These are phyloP conservation scores for Nomada flava DNA, from an alignment of 2,888 invertebrate species.

Conservation along the genomic window DNA sequence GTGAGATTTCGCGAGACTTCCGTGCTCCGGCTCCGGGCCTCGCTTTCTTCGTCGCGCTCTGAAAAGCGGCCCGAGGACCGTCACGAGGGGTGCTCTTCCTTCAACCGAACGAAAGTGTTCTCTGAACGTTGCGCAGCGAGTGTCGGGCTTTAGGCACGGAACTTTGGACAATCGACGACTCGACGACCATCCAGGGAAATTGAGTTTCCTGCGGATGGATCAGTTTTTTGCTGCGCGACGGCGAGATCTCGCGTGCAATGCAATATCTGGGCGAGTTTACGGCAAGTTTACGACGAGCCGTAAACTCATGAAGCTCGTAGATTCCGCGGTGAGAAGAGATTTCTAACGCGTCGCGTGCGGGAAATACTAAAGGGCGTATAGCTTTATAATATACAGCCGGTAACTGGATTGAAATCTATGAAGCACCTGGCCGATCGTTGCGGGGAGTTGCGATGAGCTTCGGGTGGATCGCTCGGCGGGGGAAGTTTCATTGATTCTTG, in stretches of 20 bases:
- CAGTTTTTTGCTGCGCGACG: neutral
- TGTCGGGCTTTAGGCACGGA: no score
- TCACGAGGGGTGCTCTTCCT: neutral
- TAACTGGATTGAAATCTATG: slow-evolving; percentile 46
- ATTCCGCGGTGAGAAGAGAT: slow-evolving; percentile 25
- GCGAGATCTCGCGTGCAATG: slow-evolving; percentile 10
- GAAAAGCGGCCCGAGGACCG: slow-evolving; percentile 10
- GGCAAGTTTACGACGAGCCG: slow-evolving; percentile 41
- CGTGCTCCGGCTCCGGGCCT: slow-evolving; percentile 9
- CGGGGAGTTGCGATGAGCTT: slow-evolving; percentile 24
- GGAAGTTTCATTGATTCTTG: no score
- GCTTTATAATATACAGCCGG: slow-evolving; percentile 29
- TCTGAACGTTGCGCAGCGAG: neutral
- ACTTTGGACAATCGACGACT: neutral
- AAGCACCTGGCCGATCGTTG: slow-evolving; percentile 45
- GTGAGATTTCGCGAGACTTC: slow-evolving; percentile 47
- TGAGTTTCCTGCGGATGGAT: slow-evolving; percentile 11
- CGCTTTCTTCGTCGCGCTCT: slow-evolving; percentile 29
- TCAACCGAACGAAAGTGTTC: neutral
- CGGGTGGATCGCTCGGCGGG: neutral
- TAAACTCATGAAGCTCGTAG: slow-evolving; percentile 50
- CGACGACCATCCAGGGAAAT: neutral
- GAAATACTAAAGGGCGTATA: slow-evolving; percentile 6
- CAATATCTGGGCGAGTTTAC: slow-evolving; percentile 44
- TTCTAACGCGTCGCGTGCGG: slow-evolving; percentile 44